A percentile compares a stretch with the other conserved stretches of the same genome.
These are phyloP conservation scores for Zoanthus sociatus DNA, from an alignment of 92 coral and sea anemone species.

Conservation along the genomic window DNA sequence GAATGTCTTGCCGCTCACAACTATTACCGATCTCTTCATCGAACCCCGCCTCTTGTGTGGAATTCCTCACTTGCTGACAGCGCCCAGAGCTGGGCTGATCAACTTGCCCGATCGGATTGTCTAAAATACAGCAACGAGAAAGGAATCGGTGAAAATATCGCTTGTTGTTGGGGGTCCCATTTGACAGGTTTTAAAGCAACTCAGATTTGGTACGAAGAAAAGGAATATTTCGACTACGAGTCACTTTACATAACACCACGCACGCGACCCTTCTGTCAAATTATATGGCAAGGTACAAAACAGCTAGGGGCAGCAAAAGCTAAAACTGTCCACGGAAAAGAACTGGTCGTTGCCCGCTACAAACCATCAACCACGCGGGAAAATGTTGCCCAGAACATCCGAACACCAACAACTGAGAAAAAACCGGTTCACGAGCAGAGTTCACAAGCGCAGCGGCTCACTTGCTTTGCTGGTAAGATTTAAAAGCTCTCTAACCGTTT, in stretches of 20 bases:
- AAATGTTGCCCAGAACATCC: slow-evolving; percentile 76
- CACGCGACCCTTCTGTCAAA: slow-evolving; percentile 95
- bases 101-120: slow-evolving; percentile 83
- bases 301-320: slow-evolving; percentile 95
- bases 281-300: slow-evolving; percentile 92
- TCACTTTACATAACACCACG: slow-evolving; percentile 72
- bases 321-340: slow-evolving; percentile 82
- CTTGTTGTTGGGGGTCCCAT: slow-evolving; percentile 95
- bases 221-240: slow-evolving; percentile 74
- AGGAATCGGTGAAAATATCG: slow-evolving; percentile 88
- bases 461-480: slow-evolving; percentile 73
- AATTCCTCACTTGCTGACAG: slow-evolving; percentile 85
- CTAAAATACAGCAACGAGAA: slow-evolving; percentile 77
- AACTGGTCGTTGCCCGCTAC: slow-evolving; percentile 93
- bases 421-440: slow-evolving; percentile 41
- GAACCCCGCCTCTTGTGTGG: slow-evolving; percentile 94
- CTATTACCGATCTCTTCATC: slow-evolving; percentile 89
- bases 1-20: slow-evolving; percentile 95
- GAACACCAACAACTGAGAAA: slow-evolving; percentile 40
- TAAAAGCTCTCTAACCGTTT: neutral
- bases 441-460: slow-evolving; percentile 50
- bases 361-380: slow-evolving; percentile 82
- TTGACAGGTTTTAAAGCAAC: slow-evolving; percentile 89
- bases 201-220: slow-evolving; percentile 97
- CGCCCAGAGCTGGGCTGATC: slow-evolving; percentile 98